Base-by-base conservation (phyloP, 2,888 invertebrate species). In the Macrophya alboannulata region DNA sequence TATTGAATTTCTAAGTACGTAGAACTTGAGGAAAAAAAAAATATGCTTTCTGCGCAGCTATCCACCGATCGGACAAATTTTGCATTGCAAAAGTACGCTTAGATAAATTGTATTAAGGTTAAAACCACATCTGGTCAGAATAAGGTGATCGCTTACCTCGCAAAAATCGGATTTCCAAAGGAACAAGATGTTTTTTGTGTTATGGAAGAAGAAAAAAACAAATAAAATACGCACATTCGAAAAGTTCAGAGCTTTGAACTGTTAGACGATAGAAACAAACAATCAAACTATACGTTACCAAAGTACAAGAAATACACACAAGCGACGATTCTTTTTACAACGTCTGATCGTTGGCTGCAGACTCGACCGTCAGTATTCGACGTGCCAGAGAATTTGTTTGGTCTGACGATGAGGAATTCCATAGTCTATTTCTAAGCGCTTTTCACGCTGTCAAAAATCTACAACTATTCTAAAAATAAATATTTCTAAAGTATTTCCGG, bases 361-460 rank as follows among this genome's bases (percentile, higher is more conserved):
- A 72, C 45, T 72, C 10, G n/a, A n/a, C n/a, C 72, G 40, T 72
- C 72, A 72, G 37, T 37, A 37, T 68, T 68, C 68, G 68, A 68
- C 68, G 68, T 37, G 37, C 68, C 68, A 72, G 72, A 72, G 40
- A 40, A 72, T 40, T 72, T 43, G n/a, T 72, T 72, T 45, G 9
- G 43, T 43, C 72, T 72, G 43, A 72, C 43, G 72, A 72, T 45
- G 43, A 72, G 72, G 45, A 72, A 72, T 72, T 72, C 43, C 45
- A 21, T 72, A 45, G 45, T 72, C 72, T 72, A 72, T 43, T 72
- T 72, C 21, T 40, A 21, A 45, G 17, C 43, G 9, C 72, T 40
- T 43, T n/a, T 43, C n/a, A 72, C 72, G 72, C 43, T 72, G 72
- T 72, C 72, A 72, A 43, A 72, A 43, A 72, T 72, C 43, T n/a